Evolutionary conservation across 2,797 vertebrate genomes (phyloP).

Genomic region (Lithobates pipiens): DNA sequence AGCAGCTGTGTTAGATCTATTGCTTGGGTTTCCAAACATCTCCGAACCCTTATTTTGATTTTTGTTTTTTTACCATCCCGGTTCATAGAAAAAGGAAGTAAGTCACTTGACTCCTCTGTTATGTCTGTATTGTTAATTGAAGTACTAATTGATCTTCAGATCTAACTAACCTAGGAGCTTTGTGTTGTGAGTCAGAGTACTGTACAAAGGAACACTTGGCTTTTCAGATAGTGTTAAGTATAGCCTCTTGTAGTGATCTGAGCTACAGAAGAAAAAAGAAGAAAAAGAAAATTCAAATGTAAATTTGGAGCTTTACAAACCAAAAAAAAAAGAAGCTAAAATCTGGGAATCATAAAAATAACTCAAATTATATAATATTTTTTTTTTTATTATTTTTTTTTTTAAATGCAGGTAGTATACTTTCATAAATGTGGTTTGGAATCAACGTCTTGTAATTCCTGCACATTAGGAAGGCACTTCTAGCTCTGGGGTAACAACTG

Average conservation of each 20-base stretch:
- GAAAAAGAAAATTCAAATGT: not conserved
- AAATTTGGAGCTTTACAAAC: not conserved
- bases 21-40: slow-evolving; percentile 40
- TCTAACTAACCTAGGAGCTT: slow-evolving; percentile 37
- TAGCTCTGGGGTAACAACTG: too few species aligned
- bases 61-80: slow-evolving; percentile 65
- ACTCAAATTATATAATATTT: too few species aligned
- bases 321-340: not conserved
- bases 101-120: slow-evolving; percentile 64
- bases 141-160: slow-evolving; percentile 73
- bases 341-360: too few species aligned
- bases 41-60: slow-evolving; percentile 63
- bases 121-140: slow-evolving; percentile 72
- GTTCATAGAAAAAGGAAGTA: slow-evolving; percentile 74
- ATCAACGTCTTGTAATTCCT: too few species aligned
- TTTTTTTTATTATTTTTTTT: too few species aligned
- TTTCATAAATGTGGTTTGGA: too few species aligned
- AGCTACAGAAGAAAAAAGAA: not conserved
- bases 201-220: not conserved
- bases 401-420: too few species aligned
- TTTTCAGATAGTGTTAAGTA: slow-evolving; percentile 1
- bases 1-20: slow-evolving; percentile 69
- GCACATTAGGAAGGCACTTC: too few species aligned
- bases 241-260: not conserved
- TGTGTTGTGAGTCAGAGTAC: not conserved